Evolutionary conservation across 2,113 vertebrate genomes (phyloP).

Genomic region (Gambusia holbrooki): DNA sequence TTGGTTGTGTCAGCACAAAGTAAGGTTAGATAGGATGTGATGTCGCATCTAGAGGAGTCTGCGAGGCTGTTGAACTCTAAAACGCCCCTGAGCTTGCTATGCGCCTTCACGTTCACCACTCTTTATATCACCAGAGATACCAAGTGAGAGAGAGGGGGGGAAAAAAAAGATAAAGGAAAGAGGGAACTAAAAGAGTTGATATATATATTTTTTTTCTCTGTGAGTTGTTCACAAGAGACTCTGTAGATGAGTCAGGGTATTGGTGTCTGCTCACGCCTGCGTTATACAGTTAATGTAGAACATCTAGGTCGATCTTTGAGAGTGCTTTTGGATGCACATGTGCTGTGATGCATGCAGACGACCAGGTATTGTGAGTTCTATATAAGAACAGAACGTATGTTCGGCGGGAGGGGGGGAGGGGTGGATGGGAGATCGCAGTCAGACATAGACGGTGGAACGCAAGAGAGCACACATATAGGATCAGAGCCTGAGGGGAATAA

Average conservation of each 20-base stretch:
- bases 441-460: conserved; percentile 38
- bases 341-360: conserved; percentile 62
- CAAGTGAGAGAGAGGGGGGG: not conserved
- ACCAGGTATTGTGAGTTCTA: conserved; percentile 54
- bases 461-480: conserved; percentile 19
- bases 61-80: conserved; percentile 35
- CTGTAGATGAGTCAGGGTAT: conserved; percentile 57
- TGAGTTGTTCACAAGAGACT: conserved; percentile 42
- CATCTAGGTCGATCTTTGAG: conserved; percentile 72
- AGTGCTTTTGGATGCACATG: conserved; percentile 65
- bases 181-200: conserved; percentile 10
- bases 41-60: conserved; percentile 38
- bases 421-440: conserved; percentile 41
- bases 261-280: conserved; percentile 30
- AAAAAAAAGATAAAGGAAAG: conserved; percentile 18
- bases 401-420: conserved; percentile 41
- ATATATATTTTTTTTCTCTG: conserved; percentile 38
- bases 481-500: conserved; percentile 56
- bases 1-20: conserved; percentile 64
- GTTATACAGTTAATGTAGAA: conserved; percentile 56
- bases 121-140: conserved; percentile 22
- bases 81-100: not conserved
- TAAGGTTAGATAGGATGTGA: conserved; percentile 43
- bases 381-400: conserved; percentile 58
- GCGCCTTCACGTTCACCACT: not conserved